Base-by-base conservation (phyloP, 2,113 vertebrate species). In the Irena cyanogastra region DNA sequence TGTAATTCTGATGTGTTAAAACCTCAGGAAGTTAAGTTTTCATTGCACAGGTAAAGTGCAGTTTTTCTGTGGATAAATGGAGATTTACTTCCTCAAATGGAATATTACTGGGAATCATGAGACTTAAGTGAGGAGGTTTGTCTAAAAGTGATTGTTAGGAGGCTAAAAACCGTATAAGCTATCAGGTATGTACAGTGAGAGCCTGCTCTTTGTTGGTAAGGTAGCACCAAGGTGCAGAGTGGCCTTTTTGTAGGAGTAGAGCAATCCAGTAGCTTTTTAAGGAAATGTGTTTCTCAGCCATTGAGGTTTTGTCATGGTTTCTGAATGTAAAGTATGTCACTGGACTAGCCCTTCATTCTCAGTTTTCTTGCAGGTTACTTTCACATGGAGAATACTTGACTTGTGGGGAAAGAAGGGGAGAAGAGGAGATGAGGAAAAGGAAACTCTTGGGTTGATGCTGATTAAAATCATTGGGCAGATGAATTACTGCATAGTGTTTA, bases 351-450 rank as follows among this genome's bases (percentile, higher is more conserved):
- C 65, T 94, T 87, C 60, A 47, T 91, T 93, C 47, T 91, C 56
- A 91, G 87, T 91, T 94, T 94, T 85, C 49, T 94, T 91, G 41
- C 68, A 95, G 71, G 60, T 88, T 91, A 59, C 64, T 93, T 88
- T 94, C 59, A 75, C 12, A 5, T 93, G 90, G 63, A 90, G 59
- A 86, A 41, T 88, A 81, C 56, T 93, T 95, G 80, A 54, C 60
- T 75, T 93, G 39, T 56, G 57, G 75, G 84, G 54, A 80, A 81
- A 54, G 89, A 94, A 87, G 30, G 80, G 93, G 74, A 93, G 69
- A 93, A 96, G 63, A 89, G 30, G 61, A 92, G 85, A 79, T 84
- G n/a, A 94, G 87, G 77, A 87, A 87, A 94, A 93, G 52, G 78
- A 83, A 74, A 41, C 47, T 88, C 76, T 77, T 90, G 64, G 79